Evolutionary conservation across 2,113 vertebrate genomes (phyloP), one percentile per base, ranked within the genome.

Genomic region (Eublepharis macularius): DNA sequence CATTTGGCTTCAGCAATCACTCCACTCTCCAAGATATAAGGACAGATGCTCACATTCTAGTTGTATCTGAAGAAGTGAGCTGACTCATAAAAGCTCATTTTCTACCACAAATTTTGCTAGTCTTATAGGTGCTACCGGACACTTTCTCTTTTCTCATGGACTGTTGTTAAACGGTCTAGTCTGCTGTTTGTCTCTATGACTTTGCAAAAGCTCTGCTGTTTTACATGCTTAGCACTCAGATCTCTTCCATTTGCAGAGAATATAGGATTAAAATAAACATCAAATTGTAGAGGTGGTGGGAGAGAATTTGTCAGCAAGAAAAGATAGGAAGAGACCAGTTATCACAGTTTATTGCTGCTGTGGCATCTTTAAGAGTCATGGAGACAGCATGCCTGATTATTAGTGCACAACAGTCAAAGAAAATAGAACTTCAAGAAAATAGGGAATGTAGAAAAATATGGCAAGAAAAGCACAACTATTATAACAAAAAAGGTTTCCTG

Each of bases 381-480:
- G 74, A 91, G 74, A 81, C 81, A 90, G 73, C 85, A 80, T 72
- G 84, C 87, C 90, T 89, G 76, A 90, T 87, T 93, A 87, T 87
- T 93, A 93, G 69, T 92, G 73, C 76, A 89, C 75, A 78, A 84
- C 51, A 89, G 87, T 85, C 87, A 92, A 75, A 93, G 77, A 88
- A 93, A 92, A 92, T 89, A 66, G 75, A 88, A 81, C 78, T 89
- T 86, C n/a, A 47, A 73, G 81, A 76, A 90, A 88, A 92, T 86
- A 80, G n/a, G 85, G 57, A 83, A 87, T 16, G 57, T 43, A 82
- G 13, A 70, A 89, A 94, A 93, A 89, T 69, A 86, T 10, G 0
- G 83, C 80, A 83, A 92, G 88, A 88, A 90, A 81, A 84, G 87
- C 89, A 94, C 84, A 92, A 88, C 70, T 88, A 88, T 92, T 87